Evolutionary conservation across 2,888 invertebrate genomes (phyloP).

Genomic region (Carterocephalus palaemon): DNA sequence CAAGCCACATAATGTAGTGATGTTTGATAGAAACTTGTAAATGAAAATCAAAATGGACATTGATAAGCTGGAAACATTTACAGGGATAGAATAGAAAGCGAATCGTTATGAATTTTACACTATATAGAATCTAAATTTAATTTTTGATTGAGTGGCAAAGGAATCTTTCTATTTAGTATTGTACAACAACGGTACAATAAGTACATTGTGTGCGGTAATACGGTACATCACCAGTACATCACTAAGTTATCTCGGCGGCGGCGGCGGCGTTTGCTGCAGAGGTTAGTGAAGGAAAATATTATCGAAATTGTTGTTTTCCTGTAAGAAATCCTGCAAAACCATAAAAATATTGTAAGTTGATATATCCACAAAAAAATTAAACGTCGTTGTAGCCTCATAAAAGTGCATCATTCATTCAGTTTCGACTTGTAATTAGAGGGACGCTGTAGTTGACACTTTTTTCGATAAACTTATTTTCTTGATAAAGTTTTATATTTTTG

Average conservation of each 20-base stretch:
- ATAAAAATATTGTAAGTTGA: constrained; percentile 18
- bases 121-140: too few relatives aligned
- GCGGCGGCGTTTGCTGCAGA: constrained; percentile 54
- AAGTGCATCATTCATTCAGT: constrained; percentile 55
- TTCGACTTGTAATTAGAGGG: constrained; percentile 45
- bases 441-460: constrained; percentile 68
- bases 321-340: constrained; percentile 33
- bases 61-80: too few relatives aligned
- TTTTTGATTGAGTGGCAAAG: too few relatives aligned
- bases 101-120: too few relatives aligned
- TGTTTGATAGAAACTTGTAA: too few relatives aligned
- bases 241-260: constrained; percentile 48
- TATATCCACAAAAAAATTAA: constrained; percentile 24
- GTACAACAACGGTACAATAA: too few relatives aligned
- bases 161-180: too few relatives aligned
- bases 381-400: constrained; percentile 20
- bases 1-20: too few relatives aligned
- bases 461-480: constrained; percentile 50
- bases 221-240: constrained; percentile 4
- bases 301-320: constrained; percentile 48
- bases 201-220: too few relatives aligned
- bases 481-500: constrained; percentile 31
- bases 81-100: too few relatives aligned
- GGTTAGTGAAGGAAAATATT: constrained; percentile 60
- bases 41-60: too few relatives aligned